phyloP scores from a whole-genome alignment of 2,113 vertebrate species.

The Crotalus tigris region DNA sequence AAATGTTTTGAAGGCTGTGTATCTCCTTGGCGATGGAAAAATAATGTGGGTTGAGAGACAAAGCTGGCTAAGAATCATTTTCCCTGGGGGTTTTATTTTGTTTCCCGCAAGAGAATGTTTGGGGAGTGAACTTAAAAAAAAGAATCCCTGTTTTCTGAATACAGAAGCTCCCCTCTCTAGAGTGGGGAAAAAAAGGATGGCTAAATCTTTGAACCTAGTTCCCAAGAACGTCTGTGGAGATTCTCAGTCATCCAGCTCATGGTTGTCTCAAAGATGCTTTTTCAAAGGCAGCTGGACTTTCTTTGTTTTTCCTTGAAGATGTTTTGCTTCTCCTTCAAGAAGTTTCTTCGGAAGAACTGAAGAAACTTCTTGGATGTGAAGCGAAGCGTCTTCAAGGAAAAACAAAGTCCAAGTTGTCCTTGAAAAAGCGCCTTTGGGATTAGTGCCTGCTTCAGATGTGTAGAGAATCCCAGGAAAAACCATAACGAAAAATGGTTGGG shows the following conservation, averaged over 20 bases:
- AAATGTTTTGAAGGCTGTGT: neutral
- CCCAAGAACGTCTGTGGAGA: too few species aligned
- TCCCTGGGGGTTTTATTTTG: neutral
- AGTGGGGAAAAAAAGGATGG: neutral
- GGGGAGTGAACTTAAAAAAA: neutral
- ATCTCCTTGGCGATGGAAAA: neutral
- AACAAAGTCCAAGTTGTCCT: neutral
- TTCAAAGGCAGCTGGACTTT: too few species aligned
- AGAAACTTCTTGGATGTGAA: neutral
- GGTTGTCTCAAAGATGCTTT: too few species aligned
- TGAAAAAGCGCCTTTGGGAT: neutral
- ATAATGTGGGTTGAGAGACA: neutral
- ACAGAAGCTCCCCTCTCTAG: too few species aligned
- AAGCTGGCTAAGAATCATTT: neutral
- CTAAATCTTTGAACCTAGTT: neutral
- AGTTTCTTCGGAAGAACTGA: too few species aligned
- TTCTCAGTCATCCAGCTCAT: too few species aligned
- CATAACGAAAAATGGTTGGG: too few species aligned
- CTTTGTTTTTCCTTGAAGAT: too few species aligned
- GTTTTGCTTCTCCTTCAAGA: too few species aligned
- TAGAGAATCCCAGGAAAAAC: neutral
- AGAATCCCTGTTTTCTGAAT: neutral
- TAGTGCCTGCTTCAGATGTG: neutral
- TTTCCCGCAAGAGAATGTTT: neutral
- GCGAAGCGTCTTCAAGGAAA: neutral